A percentile compares a stretch with the other conserved stretches of the same genome.
phyloP scores from a whole-genome alignment of 2,797 vertebrate species.

The Corythornis leucogaster region DNA sequence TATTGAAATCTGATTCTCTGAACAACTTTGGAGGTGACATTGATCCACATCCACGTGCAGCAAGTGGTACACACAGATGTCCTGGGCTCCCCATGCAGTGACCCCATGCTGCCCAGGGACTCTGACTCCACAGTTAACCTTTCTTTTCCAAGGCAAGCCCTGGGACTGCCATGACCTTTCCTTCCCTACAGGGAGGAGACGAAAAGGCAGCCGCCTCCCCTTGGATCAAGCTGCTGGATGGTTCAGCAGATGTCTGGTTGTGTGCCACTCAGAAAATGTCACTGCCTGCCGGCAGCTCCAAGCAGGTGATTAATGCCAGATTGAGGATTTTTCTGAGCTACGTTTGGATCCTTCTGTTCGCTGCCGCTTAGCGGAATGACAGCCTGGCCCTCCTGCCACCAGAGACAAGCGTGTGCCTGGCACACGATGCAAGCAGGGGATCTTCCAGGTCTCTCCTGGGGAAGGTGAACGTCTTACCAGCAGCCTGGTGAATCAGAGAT shows the following conservation, averaged over 20 bases:
- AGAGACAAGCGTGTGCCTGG: neutral
- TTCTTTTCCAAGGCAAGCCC: neutral
- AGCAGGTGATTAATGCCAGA: conserved; percentile 69
- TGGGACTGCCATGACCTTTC: conserved; percentile 58
- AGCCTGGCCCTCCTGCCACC: neutral
- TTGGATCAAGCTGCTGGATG: conserved; percentile 26
- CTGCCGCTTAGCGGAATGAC: neutral
- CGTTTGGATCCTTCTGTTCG: conserved; percentile 11
- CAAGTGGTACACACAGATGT: rapidly evolving
- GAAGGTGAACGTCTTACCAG: neutral
- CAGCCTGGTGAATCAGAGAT: neutral
- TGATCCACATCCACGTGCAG: rapidly evolving
- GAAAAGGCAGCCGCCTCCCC: conserved; percentile 10
- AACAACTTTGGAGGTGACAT: neutral
- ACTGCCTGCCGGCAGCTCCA: conserved; percentile 59
- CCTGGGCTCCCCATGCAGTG: neutral
- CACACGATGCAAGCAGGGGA: neutral
- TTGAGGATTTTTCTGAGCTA: conserved; percentile 29
- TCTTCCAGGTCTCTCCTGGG: rapidly evolving
- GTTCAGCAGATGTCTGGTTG: conserved; percentile 62
- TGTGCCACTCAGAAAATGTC: conserved; percentile 64
- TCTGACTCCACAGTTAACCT: neutral
- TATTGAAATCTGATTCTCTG: neutral
- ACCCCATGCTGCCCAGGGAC: neutral
- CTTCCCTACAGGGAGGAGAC: conserved; percentile 43